Evolutionary conservation across 2,888 invertebrate species (phyloP).

Genomic region (Spodoptera exigua): DNA sequence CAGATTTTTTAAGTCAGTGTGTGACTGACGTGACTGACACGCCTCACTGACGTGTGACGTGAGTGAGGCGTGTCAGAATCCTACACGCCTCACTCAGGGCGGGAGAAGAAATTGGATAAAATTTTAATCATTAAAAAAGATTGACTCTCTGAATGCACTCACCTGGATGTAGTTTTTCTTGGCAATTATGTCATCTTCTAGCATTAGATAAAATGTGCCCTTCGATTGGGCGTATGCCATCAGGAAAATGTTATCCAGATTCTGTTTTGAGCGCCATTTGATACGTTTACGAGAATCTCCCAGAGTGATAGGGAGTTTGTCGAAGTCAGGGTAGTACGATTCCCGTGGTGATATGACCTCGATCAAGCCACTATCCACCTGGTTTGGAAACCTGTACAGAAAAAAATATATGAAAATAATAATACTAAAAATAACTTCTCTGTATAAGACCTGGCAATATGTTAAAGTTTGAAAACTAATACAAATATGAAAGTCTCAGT

Average conservation of each 20-base stretch:
- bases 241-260: conserved; percentile 97
- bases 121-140: too few species aligned
- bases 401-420: too few species aligned
- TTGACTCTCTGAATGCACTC: conserved; percentile 90
- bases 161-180: conserved; percentile 95
- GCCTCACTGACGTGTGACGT: too few species aligned
- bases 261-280: conserved; percentile 98
- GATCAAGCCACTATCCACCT: conserved; percentile 94
- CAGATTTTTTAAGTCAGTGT: too few species aligned
- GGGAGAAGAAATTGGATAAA: too few species aligned
- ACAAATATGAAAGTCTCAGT: too few species aligned
- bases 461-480: too few species aligned
- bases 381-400: conserved; percentile 91
- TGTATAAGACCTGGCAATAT: too few species aligned
- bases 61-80: too few species aligned
- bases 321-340: conserved; percentile 96
- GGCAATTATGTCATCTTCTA: conserved; percentile 98
- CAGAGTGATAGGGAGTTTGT: conserved; percentile 93
- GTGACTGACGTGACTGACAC: too few species aligned
- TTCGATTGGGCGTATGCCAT: conserved; percentile 97
- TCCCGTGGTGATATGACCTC: conserved; percentile 96
- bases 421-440: too few species aligned
- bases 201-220: conserved; percentile 96
- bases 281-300: conserved; percentile 96
- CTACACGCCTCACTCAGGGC: too few species aligned